Base-by-base conservation (phyloP, 2,113 vertebrate species). In the Chaetorhynchus papuensis region DNA sequence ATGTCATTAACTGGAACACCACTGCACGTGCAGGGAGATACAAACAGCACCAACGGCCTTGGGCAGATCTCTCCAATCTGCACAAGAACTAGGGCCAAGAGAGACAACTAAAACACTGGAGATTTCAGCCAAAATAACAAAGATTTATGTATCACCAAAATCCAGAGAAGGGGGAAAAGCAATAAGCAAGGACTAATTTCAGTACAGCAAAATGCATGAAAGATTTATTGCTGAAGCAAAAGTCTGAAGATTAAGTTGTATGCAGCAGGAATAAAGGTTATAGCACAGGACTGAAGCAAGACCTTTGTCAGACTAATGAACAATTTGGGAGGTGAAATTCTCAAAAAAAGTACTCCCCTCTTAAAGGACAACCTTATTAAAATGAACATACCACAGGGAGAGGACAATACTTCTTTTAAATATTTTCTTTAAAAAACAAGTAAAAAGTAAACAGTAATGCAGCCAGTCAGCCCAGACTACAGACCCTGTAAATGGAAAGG, bases 211-310 rank as follows among this genome's bases (percentile, higher is more conserved):
- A 93, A 90, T 6, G 13, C 79, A 75, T 63, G 47, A 41, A 68
- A 90, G 68, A 83, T 93, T 96, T 96, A 97, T 94, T 97, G 95
- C 95, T 95, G 69, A 94, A 92, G 96, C 96, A 56, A 11, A 90
- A 92, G 44, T 68, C 59, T 68, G 82, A 52, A 60, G 72, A 68
- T 9, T 61, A 93, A 88, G 52, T 35, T 69, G 68, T 75, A 56
- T 2, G n/a, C 3, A 4, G 83, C 63, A 86, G 35, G 90, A 90
- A 41, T 26, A 77, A 69, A 77, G 35, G 54, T 47, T 54, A 45
- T 13, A 53, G 52, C 69, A 54, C 4, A 57, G 69, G 82, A 82
- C 8, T 70, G 68, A 77, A 83, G 78, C 53, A 31, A 80, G 71
- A 60, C 63, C 18, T 91, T 45, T 52, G 45, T 65, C 78, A 83